Percentiles rank a stretch among this genome's conserved stretches.
These are phyloP conservation scores for Pandemis cinnamomeana DNA, from an alignment of 2,888 invertebrate genomes.

Conservation along the genomic window DNA sequence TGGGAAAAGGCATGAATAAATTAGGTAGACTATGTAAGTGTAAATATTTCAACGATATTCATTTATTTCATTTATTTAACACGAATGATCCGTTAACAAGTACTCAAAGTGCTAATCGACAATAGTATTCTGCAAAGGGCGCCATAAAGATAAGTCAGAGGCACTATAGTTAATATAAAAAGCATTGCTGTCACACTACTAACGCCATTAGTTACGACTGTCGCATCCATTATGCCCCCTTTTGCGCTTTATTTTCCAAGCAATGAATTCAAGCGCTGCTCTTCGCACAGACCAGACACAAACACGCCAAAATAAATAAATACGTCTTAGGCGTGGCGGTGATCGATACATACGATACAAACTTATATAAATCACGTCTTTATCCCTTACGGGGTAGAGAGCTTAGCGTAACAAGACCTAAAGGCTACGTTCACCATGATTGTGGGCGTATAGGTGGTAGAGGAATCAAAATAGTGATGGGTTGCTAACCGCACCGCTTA, in stretches of 20 bases:
- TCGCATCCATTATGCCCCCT: slow-evolving; percentile 22
- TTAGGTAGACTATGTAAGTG: too few relatives aligned
- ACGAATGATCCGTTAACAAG: background rate
- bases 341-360: background rate
- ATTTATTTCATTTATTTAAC: background rate
- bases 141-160: slow-evolving; percentile 1
- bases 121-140: background rate
- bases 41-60: too few relatives aligned
- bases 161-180: slow-evolving; percentile 12
- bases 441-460: too few relatives aligned
- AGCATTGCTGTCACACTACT: slow-evolving; percentile 19
- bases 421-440: too few relatives aligned
- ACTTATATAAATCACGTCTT: too few relatives aligned
- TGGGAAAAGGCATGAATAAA: too few relatives aligned
- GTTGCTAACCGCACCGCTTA: too few relatives aligned
- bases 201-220: slow-evolving; percentile 24
- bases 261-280: slow-evolving; percentile 16
- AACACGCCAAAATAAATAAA: background rate
- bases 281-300: background rate
- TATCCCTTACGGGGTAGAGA: too few relatives aligned
- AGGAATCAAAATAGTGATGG: too few relatives aligned
- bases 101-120: background rate
- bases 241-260: slow-evolving; percentile 27
- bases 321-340: background rate
- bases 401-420: too few relatives aligned